Conservation (phyloP, 2,797 vertebrate genomes). For the Chromis chromis region DNA sequence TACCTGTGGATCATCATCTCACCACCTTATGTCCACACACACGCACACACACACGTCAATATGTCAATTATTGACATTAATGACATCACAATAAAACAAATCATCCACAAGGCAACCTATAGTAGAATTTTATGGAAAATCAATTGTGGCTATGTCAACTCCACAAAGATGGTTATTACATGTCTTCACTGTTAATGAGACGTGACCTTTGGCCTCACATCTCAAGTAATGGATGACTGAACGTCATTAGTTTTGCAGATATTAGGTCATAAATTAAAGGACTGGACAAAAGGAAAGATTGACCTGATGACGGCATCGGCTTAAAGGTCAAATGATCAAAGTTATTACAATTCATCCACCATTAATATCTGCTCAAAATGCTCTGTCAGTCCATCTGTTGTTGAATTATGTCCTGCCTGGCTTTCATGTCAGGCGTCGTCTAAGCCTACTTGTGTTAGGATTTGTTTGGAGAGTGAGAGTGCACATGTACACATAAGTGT, state of each 20-base stretch:
- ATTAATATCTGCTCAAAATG: not conserved
- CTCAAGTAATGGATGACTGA: not conserved
- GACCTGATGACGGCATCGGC: not conserved
- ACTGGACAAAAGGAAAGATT: not conserved
- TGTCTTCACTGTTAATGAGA: slow-evolving; percentile 30
- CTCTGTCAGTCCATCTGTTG: not conserved
- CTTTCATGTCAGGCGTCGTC: not conserved
- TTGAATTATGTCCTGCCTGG: not conserved
- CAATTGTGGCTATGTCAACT: slow-evolving; percentile 15
- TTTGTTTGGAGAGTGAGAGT: not conserved
- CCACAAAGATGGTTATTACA: not conserved
- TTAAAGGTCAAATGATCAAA: not conserved
- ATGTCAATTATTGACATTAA: not conserved
- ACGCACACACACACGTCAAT: slow-evolving; percentile 9
- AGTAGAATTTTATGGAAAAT: slow-evolving; percentile 36
- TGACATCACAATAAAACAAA: not conserved
- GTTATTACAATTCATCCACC: not conserved
- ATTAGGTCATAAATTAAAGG: not conserved
- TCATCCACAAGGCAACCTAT: not conserved
- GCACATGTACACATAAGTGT: not conserved
- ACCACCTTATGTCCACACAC: not conserved
- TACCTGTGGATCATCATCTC: slow-evolving; percentile 29
- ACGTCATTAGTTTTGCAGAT: no score
- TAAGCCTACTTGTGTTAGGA: not conserved
- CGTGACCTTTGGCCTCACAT: slow-evolving; percentile 38